Evolutionary conservation across 2,113 vertebrate species (phyloP).

Genomic region (Neodontobutis hainanensis): DNA sequence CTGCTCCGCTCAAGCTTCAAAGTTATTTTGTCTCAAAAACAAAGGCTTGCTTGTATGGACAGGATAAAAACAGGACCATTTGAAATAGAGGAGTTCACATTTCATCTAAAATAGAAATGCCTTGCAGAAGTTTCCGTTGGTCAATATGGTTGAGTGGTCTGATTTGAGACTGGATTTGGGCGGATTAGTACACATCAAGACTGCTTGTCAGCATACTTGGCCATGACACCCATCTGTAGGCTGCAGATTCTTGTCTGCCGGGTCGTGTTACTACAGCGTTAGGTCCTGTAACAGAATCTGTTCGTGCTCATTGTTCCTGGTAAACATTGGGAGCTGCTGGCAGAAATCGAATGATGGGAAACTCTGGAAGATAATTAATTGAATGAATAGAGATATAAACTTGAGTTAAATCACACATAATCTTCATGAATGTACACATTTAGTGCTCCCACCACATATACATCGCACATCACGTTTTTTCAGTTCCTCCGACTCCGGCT

Average conservation of each 20-base stretch:
- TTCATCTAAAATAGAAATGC: conserved; percentile 25
- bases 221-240: conserved; percentile 51
- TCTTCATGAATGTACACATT: conserved; percentile 4
- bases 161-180: conserved; percentile 65
- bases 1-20: conserved; percentile 24
- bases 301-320: conserved; percentile 65
- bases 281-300: conserved; percentile 64
- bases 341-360: conserved; percentile 45
- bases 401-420: conserved; percentile 8
- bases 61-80: conserved; percentile 25
- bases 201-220: conserved; percentile 55
- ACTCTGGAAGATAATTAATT: conserved; percentile 48
- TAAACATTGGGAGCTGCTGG: conserved; percentile 53
- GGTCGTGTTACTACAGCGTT: conserved; percentile 57
- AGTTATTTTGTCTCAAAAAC: conserved; percentile 20
- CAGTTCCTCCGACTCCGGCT: neutral
- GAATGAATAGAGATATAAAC: conserved; percentile 30
- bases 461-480: conserved; percentile 13
- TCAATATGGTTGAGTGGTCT: conserved; percentile 40
- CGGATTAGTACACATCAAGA: conserved; percentile 56
- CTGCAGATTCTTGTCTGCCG: conserved; percentile 70
- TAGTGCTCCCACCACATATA: conserved; percentile 9
- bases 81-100: conserved; percentile 31
- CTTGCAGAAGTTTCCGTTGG: conserved; percentile 33
- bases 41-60: conserved; percentile 44